A percentile compares a stretch with the other conserved stretches of the same genome.
Evolutionary conservation across 2,797 vertebrate genomes (phyloP).

Genomic region (Intellagama lesueurii): DNA sequence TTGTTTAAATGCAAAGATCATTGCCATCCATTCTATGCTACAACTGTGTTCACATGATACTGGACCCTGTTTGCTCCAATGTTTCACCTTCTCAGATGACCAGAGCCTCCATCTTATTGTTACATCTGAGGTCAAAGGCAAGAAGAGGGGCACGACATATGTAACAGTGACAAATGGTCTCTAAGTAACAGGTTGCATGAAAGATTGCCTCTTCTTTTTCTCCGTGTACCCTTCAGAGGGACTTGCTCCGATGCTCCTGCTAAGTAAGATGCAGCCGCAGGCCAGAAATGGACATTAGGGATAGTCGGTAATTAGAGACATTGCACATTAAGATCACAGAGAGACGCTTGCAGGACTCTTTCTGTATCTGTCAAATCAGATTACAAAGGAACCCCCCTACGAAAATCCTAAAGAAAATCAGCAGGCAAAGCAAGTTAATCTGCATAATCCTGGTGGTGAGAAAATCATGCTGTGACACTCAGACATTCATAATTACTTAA

Average conservation of each 20-base stretch:
- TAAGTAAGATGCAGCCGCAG: no score
- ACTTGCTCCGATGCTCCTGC: background rate
- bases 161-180: constrained; percentile 86
- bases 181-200: constrained; percentile 82
- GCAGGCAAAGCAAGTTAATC: no score
- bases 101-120: background rate
- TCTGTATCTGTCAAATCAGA: no score
- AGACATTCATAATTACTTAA: no score
- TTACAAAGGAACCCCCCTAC: no score
- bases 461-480: no score
- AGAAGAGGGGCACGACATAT: constrained; percentile 80
- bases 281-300: no score
- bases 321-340: no score
- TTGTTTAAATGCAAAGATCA: constrained; percentile 67
- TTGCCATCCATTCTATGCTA: constrained; percentile 64
- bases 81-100: background rate
- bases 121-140: background rate
- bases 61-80: constrained; percentile 64
- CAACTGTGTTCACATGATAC: constrained; percentile 76
- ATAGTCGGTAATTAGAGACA: no score
- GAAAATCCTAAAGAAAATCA: no score
- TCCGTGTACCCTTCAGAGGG: background rate
- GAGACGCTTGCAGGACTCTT: no score
- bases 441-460: no score
- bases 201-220: background rate